Base-by-base conservation (phyloP, 2,888 invertebrate species). In the Drosophila prostipennis region DNA sequence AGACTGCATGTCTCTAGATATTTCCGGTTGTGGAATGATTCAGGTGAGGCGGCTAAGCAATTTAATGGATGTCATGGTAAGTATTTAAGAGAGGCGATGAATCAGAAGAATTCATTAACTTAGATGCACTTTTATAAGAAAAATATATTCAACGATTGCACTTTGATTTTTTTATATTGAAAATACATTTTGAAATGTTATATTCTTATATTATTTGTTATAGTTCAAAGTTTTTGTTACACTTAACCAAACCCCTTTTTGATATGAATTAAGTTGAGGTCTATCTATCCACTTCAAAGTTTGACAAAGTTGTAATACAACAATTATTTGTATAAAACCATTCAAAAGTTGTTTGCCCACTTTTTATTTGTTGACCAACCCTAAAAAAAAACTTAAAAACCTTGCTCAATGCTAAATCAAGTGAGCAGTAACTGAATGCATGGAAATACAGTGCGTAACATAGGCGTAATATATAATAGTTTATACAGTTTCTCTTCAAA, bases 21-120 rank as follows among this genome's bases (percentile, higher is more conserved):
- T 52, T 75, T 72, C 72, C 72, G 69, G 57, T 51, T 72, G 5
- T 32, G 16, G 14, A 34, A 49, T 70, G 74, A 70, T 39, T 70
- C 74, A 70, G 43, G 37, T 32, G 39, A 11, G 14, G 14, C 34
- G 14, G 26, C 34, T 29, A 23, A 56, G n/a, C 16, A 3, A 45
- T 70, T 46, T 16, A 26, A 59, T 29, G 32, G 71, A 52, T 53
- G 42, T 32, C 58, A 39, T 14, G 57, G 59, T n/a, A 16, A 29
- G 29, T 6, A 36, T 32, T 36, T 26, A 19, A 19, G 10, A 16
- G 29, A 39, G 26, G 11, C n/a, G 8, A 45, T 70, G 45, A 65
- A 26, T 65, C 69, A 40, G 10, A 32, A 3, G 6, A 46, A 29
- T 29, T 3, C 14, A 46, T 46, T 10, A 10, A 29, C 6, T 6